Percentiles rank a stretch among this genome's conserved stretches.
These are phyloP conservation scores for Drosophila melanica DNA, from an alignment of 1,140 invertebrate species.

Conservation along the genomic window DNA sequence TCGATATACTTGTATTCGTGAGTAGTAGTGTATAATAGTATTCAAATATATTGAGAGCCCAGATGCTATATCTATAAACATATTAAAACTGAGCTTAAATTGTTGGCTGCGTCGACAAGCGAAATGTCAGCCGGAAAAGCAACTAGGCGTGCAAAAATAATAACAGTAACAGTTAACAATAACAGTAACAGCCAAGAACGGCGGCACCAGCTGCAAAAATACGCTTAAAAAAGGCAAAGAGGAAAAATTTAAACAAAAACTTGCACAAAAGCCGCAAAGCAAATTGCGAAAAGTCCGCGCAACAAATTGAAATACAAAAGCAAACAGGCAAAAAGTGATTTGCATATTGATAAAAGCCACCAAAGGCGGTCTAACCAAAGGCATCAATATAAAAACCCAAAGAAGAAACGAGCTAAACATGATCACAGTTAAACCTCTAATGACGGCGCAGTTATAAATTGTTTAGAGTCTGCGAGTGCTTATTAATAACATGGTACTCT, in stretches of 20 bases:
- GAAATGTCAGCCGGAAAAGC: conserved; percentile 22
- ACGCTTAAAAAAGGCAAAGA: conserved; percentile 30
- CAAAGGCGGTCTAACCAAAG: conserved; percentile 2
- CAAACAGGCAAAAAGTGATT: conserved; percentile 24
- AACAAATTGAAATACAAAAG: conserved; percentile 33
- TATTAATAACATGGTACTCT: background rate
- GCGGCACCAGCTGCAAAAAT: conserved; percentile 64
- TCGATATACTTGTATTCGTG: background rate
- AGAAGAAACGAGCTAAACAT: background rate
- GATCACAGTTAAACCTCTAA: conserved; percentile 2
- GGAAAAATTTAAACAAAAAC: conserved; percentile 25
- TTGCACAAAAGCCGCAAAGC: conserved; percentile 52
- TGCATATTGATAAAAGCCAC: conserved; percentile 39
- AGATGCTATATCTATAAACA: background rate
- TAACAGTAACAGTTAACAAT: conserved; percentile 55
- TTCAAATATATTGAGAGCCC: background rate
- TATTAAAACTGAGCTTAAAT: background rate
- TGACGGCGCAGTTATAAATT: conserved; percentile 3
- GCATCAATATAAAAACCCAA: conserved; percentile 22
- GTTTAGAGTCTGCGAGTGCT: background rate
- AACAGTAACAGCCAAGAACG: conserved; percentile 40
- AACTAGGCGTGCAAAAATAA: conserved; percentile 44
- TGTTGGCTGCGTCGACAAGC: conserved; percentile 3
- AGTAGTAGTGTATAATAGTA: background rate
- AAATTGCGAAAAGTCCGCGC: conserved; percentile 38